Evolutionary conservation across 2,888 invertebrate genomes (phyloP), one percentile per base, ranked within the genome.

Genomic region (Drosophila kanekoi): DNA sequence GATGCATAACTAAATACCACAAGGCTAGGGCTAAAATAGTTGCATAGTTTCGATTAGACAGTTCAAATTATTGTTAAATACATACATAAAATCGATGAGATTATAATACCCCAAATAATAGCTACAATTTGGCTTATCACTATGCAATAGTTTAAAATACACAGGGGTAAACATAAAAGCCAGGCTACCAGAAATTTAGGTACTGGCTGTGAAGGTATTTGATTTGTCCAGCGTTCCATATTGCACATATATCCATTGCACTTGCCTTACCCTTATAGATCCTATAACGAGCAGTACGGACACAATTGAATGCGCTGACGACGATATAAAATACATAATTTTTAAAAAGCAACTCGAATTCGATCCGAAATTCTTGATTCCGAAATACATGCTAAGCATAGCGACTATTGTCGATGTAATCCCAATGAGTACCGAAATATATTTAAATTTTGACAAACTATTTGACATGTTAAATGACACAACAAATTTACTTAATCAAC

Each of bases 41-140:
- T 28, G 28, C 28, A 28, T 1, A 8, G 28, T 28, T 28, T 28
- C 28, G 8, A 28, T 28, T 28, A 28, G 28, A 28, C 28, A 28
- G 28, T 8, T 28, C 28, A 28, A 28, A 28, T 8, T 1, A 23
- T 23, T 23, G 23, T 23, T 23, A 23, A 23, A 23, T 23, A 23
- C 23, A 23, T 23, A 23, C 23, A 23, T 6, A 23, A 8, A 23
- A 23, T 6, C 5, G n/a, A 2, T 37, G 8, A n/a, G 37, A 37
- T 6, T 3, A n/a, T 5, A 5, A 37, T 8, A 37, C 37, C n/a
- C 6, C 6, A 2, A n/a, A 8, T 6, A 28, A 8, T 20, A 2
- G 14, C 10, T n/a, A 43, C 0, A 2, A 11, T 0, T 4, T 1
- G 2, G 14, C 8, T 13, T 1, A 40, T 0, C 0, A 13, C 0